Evolutionary conservation across 92 coral and sea anemone species (phyloP), one percentile per base, ranked within the genome.

Genomic region (Bergia puertoricense): DNA sequence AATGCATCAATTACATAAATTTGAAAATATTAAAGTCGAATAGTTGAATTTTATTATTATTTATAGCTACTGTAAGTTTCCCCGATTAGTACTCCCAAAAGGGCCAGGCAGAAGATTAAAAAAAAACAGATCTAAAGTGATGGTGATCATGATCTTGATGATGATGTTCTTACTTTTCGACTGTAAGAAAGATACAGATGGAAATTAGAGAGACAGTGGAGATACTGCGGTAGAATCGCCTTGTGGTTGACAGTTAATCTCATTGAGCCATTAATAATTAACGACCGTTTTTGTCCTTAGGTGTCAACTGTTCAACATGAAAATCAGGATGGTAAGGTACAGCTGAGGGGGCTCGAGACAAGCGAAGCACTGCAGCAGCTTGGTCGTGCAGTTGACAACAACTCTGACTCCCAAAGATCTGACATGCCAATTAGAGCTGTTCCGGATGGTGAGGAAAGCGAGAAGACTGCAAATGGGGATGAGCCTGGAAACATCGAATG

Each of bases 371-470:
- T 20, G 11, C 66, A 46, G 45, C 75, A 14, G 5, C 8, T 8
- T 20, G 5, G 10, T 40, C 6, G 42, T 43, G 65, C n/a, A 0
- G 22, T 9, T 36, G 43, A 5, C 62, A 42, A 42, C 3, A 7
- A 36, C 16, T 30, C 86, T 23, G 78, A 69, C 36, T 8, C 78
- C 8, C 68, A 71, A 43, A 13, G 18, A 8, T 10, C 2, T 62
- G 39, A 43, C 14, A 9, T 37, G 39, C 41, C 36, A 2, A 9
- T 44, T 6, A 46, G 68, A 45, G 67, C 87, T 23, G 66, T 23
- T 30, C 87, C 87, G 11, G 87, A 84, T 39, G 77, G 79, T 11
- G 68, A 72, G 15, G 86, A 83, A n/a, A 69, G 78, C 8, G 38
- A 22, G 18, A 81, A 39, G 2, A 42, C 18, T 5, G 9, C 62